Evolutionary conservation across 2,797 vertebrate species (phyloP).

Genomic region (Anniella stebbinsi): DNA sequence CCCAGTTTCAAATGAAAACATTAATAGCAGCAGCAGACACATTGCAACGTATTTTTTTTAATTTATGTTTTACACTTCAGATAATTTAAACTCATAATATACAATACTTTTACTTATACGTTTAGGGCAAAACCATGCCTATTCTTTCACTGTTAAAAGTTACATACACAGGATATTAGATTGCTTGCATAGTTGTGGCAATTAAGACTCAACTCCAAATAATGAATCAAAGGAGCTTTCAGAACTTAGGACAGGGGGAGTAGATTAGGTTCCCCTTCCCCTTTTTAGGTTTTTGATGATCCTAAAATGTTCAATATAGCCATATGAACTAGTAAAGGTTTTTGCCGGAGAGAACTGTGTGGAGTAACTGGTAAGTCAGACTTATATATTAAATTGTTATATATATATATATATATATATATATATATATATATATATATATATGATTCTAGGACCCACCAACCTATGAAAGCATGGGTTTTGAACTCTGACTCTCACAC

Average conservation of each 20-base stretch:
- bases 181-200: not conserved
- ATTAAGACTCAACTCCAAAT: not conserved
- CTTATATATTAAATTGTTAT: not conserved
- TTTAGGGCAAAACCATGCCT: not conserved
- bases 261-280: not conserved
- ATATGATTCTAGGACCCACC: not conserved
- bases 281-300: not conserved
- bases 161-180: not conserved
- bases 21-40: not conserved
- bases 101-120: not conserved
- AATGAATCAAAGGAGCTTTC: not conserved
- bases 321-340: not conserved
- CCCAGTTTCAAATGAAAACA: constrained; percentile 48
- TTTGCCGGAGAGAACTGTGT: not conserved
- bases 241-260: not conserved
- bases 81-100: not conserved
- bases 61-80: not conserved
- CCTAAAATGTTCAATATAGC: not conserved
- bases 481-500: not conserved
- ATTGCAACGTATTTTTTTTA: not conserved
- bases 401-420: too few relatives aligned
- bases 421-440: too few relatives aligned
- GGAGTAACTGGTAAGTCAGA: not conserved
- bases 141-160: not conserved
- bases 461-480: not conserved